Conservation (phyloP, 2,797 vertebrate genomes). For the Heteromormyrus szaboi region DNA sequence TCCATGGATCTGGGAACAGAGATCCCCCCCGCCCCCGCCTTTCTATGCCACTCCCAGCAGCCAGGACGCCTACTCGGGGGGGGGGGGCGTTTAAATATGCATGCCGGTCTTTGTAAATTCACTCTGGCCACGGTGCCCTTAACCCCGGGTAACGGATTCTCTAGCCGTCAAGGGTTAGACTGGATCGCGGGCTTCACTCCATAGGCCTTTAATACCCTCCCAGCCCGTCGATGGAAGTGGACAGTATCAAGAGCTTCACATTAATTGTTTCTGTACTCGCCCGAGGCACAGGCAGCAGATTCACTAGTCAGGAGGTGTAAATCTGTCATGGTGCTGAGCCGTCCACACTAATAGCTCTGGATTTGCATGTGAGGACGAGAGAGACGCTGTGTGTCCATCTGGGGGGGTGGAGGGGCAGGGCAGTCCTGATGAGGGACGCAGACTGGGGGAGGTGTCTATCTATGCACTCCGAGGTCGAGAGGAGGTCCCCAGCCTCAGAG, state of each 20-base stretch:
- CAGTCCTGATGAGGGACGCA: neutral
- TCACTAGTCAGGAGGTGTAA: conserved; percentile 43
- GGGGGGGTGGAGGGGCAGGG: neutral
- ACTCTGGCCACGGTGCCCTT: conserved; percentile 30
- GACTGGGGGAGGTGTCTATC: neutral
- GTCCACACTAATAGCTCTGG: conserved; percentile 11
- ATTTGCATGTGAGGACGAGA: neutral
- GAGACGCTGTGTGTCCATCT: conserved; percentile 3
- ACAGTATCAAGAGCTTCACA: conserved; percentile 33
- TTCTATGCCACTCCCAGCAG: conserved; percentile 25
- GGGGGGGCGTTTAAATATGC: conserved; percentile 30
- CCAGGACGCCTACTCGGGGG: conserved; percentile 28
- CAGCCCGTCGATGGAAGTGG: conserved; percentile 44
- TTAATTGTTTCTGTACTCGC: conserved; percentile 48
- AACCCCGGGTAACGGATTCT: conserved; percentile 41
- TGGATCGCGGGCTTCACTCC: conserved; percentile 36
- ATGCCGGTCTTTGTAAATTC: conserved; percentile 39
- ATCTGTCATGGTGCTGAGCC: conserved; percentile 13
- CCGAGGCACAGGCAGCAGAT: conserved; percentile 45
- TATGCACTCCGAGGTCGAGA: neutral
- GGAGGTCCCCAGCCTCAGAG: neutral
- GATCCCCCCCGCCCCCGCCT: neutral
- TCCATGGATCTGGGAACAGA: neutral
- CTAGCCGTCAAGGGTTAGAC: conserved; percentile 30
- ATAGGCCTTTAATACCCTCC: conserved; percentile 46